Evolutionary conservation across 2,888 invertebrate genomes (phyloP), one percentile per base, ranked within the genome.

Genomic region (Phalangium opilio): DNA sequence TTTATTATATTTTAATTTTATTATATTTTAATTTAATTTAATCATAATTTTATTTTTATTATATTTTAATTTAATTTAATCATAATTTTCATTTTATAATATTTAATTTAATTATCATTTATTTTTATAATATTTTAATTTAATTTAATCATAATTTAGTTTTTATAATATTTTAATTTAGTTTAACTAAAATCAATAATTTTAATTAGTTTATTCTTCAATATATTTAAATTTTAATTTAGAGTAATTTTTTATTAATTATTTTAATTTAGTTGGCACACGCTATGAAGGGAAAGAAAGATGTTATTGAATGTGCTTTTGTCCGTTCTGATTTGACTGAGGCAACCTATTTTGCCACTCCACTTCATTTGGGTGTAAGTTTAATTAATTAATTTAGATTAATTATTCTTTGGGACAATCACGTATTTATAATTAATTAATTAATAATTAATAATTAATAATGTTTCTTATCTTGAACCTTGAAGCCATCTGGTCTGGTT

Each of bases 281-380:
- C 54, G 98, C 85, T 17, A 73, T 98, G 45, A 78, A 77, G 53
- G 91, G 91, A 19, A 86, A 90, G 61, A 69, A 76, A 50, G 82
- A 85, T 63, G 78, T 95, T 12, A 73, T 93, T 8, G 95, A 96
- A 67, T 95, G 95, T 68, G 80, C 90, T 0, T 98, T 82, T 68
- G 82, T 98, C 27, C 75, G 79, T 58, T 93, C 93, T 0, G 78
- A 80, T 63, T 72, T 90, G 7, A 86, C 91, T 0, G 91, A 89
- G 57, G 81, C 89, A 0, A 72, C 78, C 43, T 98, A 91, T 71
- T 98, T 98, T 71, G 81, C 96, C 8, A 93, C 85, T 43, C 96
- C 95, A 7, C 63, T 96, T 46, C 68, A 83, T 32, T 73, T 98
- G 57, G 87, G 89, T 60, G 73, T 74, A 69, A 70, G 70, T 65